These are phyloP conservation scores for Sus cebifrons DNA, from an alignment of 2,797 vertebrate genomes.

Conservation along the genomic window DNA sequence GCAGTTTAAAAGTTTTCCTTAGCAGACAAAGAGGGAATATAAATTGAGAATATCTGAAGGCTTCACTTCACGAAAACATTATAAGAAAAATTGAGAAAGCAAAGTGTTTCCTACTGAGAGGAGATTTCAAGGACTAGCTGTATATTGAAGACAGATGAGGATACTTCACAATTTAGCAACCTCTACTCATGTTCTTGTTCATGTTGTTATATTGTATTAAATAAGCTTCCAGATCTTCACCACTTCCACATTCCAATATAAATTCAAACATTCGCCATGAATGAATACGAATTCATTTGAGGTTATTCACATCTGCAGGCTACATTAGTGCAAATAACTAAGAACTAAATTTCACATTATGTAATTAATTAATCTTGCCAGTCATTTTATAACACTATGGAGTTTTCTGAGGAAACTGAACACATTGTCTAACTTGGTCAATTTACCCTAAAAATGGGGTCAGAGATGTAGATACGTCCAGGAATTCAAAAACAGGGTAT, in stretches of 20 bases:
- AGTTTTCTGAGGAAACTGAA: conserved; percentile 33
- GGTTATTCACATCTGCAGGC: conserved; percentile 59
- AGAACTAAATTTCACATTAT: conserved; percentile 48
- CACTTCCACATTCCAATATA: neutral
- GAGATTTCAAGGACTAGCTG: neutral
- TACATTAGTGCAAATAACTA: conserved; percentile 64
- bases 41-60: neutral
- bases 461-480: neutral
- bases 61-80: conserved; percentile 12
- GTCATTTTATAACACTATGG: neutral
- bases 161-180: neutral
- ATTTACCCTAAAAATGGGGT: neutral
- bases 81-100: neutral
- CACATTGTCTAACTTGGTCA: neutral
- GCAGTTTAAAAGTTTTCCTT: conserved; percentile 13
- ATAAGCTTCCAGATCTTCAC: conserved; percentile 14
- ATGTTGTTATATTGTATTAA: neutral
- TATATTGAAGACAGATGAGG: neutral
- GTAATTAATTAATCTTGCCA: conserved; percentile 64
- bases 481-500: neutral
- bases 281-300: conserved; percentile 52
- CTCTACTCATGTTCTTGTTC: conserved; percentile 11
- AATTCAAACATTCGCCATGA: conserved; percentile 20
- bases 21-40: neutral
- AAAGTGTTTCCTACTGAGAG: neutral